Evolutionary conservation across 1,140 invertebrate genomes (phyloP).

Genomic region (Idris sp.): DNA sequence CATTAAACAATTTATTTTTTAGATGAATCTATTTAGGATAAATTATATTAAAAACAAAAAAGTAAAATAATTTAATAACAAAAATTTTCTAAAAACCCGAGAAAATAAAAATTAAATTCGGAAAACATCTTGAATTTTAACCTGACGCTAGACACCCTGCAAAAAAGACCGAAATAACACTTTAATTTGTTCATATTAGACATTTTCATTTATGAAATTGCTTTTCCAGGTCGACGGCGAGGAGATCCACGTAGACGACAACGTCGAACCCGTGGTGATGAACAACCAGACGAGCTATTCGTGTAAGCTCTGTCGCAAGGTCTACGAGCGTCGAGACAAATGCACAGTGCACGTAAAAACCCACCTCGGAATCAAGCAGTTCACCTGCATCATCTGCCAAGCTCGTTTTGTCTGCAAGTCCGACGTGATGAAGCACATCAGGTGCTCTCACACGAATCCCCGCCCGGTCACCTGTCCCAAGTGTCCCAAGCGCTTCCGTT

Average conservation of each 20-base stretch:
- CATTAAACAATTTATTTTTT: too few relatives aligned
- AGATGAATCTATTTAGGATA: too few relatives aligned
- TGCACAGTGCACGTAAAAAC: slow-evolving; percentile 83
- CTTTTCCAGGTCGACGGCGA: slow-evolving; percentile 77
- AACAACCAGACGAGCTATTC: slow-evolving; percentile 72
- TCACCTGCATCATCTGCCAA: slow-evolving; percentile 82
- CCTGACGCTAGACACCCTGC: too few relatives aligned
- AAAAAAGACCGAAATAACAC: too few relatives aligned
- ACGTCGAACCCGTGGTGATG: slow-evolving; percentile 69
- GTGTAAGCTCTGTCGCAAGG: slow-evolving; percentile 73
- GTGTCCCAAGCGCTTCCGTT: slow-evolving; percentile 76
- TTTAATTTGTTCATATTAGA: too few relatives aligned
- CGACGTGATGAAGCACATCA: slow-evolving; percentile 77
- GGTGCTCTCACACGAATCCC: slow-evolving; percentile 77
- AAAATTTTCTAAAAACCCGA: too few relatives aligned
- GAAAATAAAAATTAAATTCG: too few relatives aligned
- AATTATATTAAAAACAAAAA: too few relatives aligned
- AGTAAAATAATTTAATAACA: too few relatives aligned
- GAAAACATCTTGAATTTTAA: too few relatives aligned
- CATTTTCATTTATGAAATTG: too few relatives aligned
- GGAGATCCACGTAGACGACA: slow-evolving; percentile 76
- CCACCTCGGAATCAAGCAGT: slow-evolving; percentile 84
- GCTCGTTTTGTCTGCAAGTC: slow-evolving; percentile 77
- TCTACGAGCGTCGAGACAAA: slow-evolving; percentile 75
- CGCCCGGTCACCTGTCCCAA: slow-evolving; percentile 75